Evolutionary conservation across 2,113 vertebrate genomes (phyloP), one percentile per base, ranked within the genome.

Genomic region (Pelusios castaneus): DNA sequence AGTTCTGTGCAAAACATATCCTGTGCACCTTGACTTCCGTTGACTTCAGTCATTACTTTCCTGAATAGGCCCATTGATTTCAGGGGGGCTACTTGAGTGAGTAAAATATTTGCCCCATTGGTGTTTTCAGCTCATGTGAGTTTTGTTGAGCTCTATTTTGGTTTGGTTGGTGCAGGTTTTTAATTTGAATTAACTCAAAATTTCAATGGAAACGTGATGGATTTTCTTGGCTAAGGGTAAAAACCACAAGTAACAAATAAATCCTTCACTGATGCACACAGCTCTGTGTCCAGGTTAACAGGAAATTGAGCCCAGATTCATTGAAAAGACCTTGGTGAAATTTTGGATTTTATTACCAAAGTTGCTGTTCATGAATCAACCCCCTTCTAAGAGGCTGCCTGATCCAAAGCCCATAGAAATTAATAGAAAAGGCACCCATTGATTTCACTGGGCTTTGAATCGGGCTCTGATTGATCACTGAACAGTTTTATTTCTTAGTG

Each of bases 331-430:
- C 19, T 21, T 38, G 38, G 67, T 73, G 38, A 73, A 41, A 73
- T 73, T n/a, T 41, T 73, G 19, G 67, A 24, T 73, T 41, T 22
- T 19, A 41, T 41, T 41, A 73, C 13, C 6, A 75, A 8, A 13
- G 78, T 34, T 85, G 24, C 25, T 70, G 12, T 8, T 2, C 9
- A 12, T 31, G 1, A 0, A 27, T 19, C 76, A 3, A 45, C 63
- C 14, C 43, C 7, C 14, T 81, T 34, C 12, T 10, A 1, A 31
- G 24, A 54, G 70, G 25, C 8, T 4, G 1, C 5, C 1, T 14
- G 43, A 77, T 17, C 31, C 54, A 77, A 47, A 80, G 38, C 38
- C 11, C 49, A 41, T 0, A 0, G 4, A 56, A 84, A 13, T 0
- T 76, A 29, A 47, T 31, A 10, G 70, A 25, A 85, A 89, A 83